Conservation (phyloP, 2,113 vertebrate genomes). For the Epinephelus cyanopodus region DNA sequence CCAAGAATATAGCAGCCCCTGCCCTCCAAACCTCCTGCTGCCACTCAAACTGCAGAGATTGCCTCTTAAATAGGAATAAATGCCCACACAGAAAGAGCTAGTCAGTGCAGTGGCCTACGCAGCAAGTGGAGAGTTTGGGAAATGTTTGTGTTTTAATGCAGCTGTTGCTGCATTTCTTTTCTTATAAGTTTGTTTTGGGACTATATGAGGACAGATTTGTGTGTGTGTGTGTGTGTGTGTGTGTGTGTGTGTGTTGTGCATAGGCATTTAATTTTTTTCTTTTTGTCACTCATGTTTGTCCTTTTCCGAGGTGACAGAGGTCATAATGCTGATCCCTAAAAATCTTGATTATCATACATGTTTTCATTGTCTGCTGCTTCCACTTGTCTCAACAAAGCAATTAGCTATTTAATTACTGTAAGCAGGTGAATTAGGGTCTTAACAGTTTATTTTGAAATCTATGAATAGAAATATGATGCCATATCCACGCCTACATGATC, state of each 20-base stretch:
- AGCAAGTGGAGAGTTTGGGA: constrained; percentile 23
- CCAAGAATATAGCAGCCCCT: constrained; percentile 93
- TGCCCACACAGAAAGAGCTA: constrained; percentile 86
- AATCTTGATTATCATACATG: not conserved
- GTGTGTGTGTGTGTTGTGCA: not conserved
- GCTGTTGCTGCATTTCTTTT: constrained; percentile 8
- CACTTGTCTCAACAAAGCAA: constrained; percentile 1
- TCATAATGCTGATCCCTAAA: not conserved
- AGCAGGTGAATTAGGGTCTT: not conserved
- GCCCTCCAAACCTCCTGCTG: constrained; percentile 94
- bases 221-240: not conserved
- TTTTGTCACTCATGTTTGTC: not conserved
- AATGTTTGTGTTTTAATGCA: constrained; percentile 44
- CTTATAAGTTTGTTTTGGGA: not conserved
- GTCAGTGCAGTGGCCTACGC: constrained; percentile 11
- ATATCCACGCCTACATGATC: not conserved
- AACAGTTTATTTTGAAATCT: not conserved
- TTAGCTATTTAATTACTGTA: not conserved
- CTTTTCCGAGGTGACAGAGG: not conserved
- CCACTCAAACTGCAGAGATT: constrained; percentile 95
- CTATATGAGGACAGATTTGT: not conserved
- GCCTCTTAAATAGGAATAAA: constrained; percentile 97
- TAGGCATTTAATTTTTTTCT: not conserved
- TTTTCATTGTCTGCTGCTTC: not conserved
- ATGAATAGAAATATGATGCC: not conserved